A percentile compares a stretch with the other conserved stretches of the same genome.
phyloP scores from a whole-genome alignment of 1,140 invertebrate species.

The Leptinotarsa texana region DNA sequence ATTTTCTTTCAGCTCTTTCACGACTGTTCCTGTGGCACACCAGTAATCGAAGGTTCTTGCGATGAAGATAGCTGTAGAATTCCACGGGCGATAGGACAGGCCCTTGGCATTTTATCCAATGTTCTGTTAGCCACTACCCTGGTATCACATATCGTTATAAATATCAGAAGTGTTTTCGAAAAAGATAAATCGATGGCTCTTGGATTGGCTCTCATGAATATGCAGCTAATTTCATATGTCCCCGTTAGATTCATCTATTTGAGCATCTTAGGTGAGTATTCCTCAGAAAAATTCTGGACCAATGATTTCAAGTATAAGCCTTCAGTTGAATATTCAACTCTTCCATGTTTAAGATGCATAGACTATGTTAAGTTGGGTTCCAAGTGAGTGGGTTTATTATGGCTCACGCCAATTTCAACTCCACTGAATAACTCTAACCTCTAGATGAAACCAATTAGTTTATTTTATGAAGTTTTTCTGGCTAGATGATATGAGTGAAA shows the following conservation, averaged over 20 bases:
- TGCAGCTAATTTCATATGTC: constrained; percentile 61
- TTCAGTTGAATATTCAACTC: no score
- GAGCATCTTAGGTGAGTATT: constrained; percentile 56
- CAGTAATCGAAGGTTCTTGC: constrained; percentile 63
- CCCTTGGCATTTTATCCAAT: constrained; percentile 53
- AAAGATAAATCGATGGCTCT: constrained; percentile 65
- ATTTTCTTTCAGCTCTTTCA: constrained; percentile 53
- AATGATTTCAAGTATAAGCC: neutral
- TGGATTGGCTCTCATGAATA: constrained; percentile 60
- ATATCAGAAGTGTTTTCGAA: constrained; percentile 58
- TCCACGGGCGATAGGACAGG: constrained; percentile 63
- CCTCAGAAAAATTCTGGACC: neutral
- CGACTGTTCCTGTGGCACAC: constrained; percentile 59
- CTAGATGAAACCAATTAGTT: no score
- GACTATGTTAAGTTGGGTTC: no score
- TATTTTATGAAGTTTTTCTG: no score
- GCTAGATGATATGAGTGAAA: no score
- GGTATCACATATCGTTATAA: constrained; percentile 64
- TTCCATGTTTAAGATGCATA: no score
- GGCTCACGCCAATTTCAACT: no score
- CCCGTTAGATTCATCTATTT: constrained; percentile 62
- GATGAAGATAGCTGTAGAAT: constrained; percentile 57
- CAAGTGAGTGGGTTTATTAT: no score
- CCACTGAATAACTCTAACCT: no score
- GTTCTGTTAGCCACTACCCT: constrained; percentile 57